Evolutionary conservation across 2,888 invertebrate species (phyloP).

Genomic region (Isoperla grammatica): DNA sequence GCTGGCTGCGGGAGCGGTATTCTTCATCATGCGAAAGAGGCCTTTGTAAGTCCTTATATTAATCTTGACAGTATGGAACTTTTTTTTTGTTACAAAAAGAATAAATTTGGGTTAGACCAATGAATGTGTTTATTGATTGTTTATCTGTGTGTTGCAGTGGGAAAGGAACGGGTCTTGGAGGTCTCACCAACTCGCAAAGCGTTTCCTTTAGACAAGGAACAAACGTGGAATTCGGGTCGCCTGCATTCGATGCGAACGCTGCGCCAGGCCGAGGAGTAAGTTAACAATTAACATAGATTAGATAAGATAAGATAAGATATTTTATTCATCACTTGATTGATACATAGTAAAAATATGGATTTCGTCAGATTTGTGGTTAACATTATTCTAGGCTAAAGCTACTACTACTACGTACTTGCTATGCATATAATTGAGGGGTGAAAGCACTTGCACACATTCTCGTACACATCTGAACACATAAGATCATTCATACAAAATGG

Average conservation of each 20-base stretch:
- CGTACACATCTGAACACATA: too few species aligned
- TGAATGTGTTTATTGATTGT: conserved; percentile 20
- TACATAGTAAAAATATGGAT: too few species aligned
- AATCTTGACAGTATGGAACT: not conserved
- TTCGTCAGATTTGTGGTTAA: too few species aligned
- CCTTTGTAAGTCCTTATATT: conserved; percentile 74
- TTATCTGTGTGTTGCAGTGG: conserved; percentile 52
- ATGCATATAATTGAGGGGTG: too few species aligned
- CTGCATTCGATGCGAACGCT: conserved; percentile 40
- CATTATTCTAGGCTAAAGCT: too few species aligned
- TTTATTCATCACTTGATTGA: too few species aligned
- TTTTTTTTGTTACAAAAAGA: not conserved
- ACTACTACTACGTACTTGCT: too few species aligned
- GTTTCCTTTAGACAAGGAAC: conserved; percentile 91
- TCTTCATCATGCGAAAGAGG: conserved; percentile 73
- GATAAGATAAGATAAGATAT: too few species aligned
- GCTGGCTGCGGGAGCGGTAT: conserved; percentile 67
- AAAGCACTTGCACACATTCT: too few species aligned
- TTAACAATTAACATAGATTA: too few species aligned
- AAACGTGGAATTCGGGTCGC: conserved; percentile 79
- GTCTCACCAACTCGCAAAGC: conserved; percentile 79
- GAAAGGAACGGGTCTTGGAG: conserved; percentile 71
- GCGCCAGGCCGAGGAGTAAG: conserved; percentile 44
- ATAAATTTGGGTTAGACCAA: too few species aligned
- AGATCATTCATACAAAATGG: too few species aligned